A percentile compares a stretch with the other conserved stretches of the same genome.
These are phyloP conservation scores for Hozukius guyotensis DNA, from an alignment of 2,797 vertebrate species.

Conservation along the genomic window DNA sequence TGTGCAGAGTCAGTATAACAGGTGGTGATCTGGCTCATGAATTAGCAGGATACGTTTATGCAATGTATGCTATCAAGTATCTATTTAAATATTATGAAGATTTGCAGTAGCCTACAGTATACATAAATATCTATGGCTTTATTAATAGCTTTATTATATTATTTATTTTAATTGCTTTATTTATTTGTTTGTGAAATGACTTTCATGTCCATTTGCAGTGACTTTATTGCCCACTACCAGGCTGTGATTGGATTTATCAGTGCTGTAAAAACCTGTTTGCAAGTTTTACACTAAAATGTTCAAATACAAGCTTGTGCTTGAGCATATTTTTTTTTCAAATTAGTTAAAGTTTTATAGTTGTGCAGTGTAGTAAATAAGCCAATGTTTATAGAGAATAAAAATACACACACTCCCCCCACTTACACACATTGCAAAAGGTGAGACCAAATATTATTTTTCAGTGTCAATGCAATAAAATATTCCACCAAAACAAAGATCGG, in stretches of 20 bases:
- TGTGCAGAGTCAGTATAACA: constrained; percentile 13
- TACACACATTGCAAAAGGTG: background rate
- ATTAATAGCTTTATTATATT: background rate
- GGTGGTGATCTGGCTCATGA: background rate
- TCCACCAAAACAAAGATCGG: background rate
- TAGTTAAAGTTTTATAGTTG: background rate
- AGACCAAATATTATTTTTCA: background rate
- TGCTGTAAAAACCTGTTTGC: background rate
- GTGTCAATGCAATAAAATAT: background rate
- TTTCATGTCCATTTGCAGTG: background rate
- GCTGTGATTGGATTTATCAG: background rate
- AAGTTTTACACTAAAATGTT: background rate
- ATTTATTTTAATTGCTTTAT: background rate
- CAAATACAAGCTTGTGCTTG: background rate
- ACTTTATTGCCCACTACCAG: background rate
- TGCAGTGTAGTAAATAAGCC: background rate
- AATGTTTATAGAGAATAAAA: background rate
- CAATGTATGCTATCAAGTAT: background rate
- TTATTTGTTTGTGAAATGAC: background rate
- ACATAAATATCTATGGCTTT: background rate
- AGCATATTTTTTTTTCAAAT: background rate
- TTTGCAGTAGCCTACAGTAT: too few species aligned
- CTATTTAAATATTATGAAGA: background rate
- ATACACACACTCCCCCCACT: background rate
- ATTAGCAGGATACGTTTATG: background rate